A percentile compares a stretch with the other conserved stretches of the same genome.
These are phyloP conservation scores for Propithecus perrieri DNA, from an alignment of 2,797 vertebrate species.

Conservation along the genomic window DNA sequence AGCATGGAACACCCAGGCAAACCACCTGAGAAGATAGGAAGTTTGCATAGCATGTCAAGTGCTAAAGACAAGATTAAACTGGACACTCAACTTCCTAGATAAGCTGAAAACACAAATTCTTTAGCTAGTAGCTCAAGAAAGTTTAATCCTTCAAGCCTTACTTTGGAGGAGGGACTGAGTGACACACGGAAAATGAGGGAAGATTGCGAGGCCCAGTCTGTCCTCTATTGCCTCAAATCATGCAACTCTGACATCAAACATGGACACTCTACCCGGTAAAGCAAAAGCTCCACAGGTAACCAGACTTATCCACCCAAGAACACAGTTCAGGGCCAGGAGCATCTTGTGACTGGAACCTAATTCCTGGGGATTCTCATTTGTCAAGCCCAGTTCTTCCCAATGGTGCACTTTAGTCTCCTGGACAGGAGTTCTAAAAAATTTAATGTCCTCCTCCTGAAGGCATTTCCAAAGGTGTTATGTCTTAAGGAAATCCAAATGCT, in stretches of 20 bases:
- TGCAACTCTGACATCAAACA: not conserved
- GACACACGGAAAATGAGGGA: not conserved
- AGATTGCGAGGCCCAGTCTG: not conserved
- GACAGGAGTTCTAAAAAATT: not conserved
- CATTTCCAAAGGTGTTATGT: not conserved
- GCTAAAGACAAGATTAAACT: not conserved
- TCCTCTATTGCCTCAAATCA: not conserved
- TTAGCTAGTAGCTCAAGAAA: not conserved
- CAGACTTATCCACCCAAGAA: not conserved
- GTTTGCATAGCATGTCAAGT: not conserved
- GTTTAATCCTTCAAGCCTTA: not conserved
- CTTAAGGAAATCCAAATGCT: not conserved
- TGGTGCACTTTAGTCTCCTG: not conserved
- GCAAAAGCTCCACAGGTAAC: not conserved
- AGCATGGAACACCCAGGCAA: not conserved
- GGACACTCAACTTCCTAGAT: not conserved
- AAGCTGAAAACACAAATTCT: not conserved
- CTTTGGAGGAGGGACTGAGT: not conserved
- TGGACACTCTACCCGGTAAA: not conserved
- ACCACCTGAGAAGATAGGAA: not conserved
- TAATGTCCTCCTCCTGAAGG: not conserved
- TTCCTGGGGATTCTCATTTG: not conserved
- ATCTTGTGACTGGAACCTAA: not conserved
- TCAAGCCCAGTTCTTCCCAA: not conserved
- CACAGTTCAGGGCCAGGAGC: not conserved